phyloP scores from a whole-genome alignment of 2,888 invertebrate genomes.

The Cynaeus angustus region DNA sequence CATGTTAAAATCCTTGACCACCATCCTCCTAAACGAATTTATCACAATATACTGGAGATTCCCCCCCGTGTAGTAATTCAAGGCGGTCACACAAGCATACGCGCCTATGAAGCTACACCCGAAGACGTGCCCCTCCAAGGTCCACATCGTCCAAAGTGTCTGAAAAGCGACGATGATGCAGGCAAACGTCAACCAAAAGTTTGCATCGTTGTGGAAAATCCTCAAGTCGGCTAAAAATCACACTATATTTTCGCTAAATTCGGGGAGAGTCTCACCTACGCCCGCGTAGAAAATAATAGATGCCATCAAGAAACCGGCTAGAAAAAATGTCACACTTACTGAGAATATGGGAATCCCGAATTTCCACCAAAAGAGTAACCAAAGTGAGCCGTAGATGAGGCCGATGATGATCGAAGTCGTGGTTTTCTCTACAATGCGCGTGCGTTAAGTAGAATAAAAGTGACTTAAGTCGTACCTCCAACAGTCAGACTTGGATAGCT shows the following conservation, averaged over 20 bases:
- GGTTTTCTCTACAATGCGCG: constrained; percentile 74
- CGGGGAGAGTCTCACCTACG: constrained; percentile 54
- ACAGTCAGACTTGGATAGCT: constrained; percentile 18
- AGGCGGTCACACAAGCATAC: constrained; percentile 76
- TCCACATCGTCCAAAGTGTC: constrained; percentile 70
- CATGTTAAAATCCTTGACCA: constrained; percentile 75
- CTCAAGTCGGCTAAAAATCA: constrained; percentile 71
- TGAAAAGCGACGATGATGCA: constrained; percentile 63
- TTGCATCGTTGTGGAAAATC: constrained; percentile 73
- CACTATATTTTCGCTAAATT: too few relatives aligned
- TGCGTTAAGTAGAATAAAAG: too few relatives aligned
- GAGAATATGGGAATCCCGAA: constrained; percentile 77
- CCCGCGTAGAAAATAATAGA: constrained; percentile 66
- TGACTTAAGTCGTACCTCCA: too few relatives aligned
- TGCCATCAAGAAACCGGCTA: constrained; percentile 78
- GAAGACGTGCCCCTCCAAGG: constrained; percentile 76
- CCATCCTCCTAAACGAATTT: constrained; percentile 79
- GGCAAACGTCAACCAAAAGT: constrained; percentile 79
- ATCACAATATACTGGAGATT: constrained; percentile 81
- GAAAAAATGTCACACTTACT: constrained; percentile 75
- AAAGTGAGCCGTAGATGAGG: constrained; percentile 75
- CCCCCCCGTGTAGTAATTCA: constrained; percentile 79
- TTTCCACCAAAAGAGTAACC: constrained; percentile 78
- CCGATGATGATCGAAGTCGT: constrained; percentile 74
- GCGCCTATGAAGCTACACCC: constrained; percentile 79